These are phyloP conservation scores for Spisula solida DNA, from an alignment of 2,888 invertebrate species.

Conservation along the genomic window DNA sequence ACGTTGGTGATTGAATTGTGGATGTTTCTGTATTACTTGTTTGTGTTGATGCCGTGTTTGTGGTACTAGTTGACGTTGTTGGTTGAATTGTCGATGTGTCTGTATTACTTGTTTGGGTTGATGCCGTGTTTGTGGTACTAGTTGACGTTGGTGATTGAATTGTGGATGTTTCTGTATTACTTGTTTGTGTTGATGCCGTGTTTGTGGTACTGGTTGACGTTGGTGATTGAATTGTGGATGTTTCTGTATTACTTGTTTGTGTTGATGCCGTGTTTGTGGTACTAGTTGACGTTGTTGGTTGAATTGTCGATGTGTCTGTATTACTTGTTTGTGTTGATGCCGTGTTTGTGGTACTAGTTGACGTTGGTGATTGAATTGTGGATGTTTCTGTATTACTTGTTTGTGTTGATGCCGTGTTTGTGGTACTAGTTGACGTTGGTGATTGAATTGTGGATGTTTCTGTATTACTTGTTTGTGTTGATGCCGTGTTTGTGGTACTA, in stretches of 20 bases:
- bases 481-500: no score
- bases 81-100: background rate
- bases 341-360: no score
- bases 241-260: background rate
- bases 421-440: no score
- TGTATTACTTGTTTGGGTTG: background rate
- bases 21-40: no score
- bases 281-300: background rate
- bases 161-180: background rate
- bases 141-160: background rate
- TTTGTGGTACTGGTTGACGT: background rate
- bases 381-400: no score
- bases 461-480: no score
- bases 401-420: no score
- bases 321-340: background rate
- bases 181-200: background rate
- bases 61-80: no score
- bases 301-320: background rate
- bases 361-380: no score
- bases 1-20: no score
- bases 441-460: no score
- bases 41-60: no score
- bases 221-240: background rate
- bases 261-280: background rate
- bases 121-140: background rate